These are phyloP conservation scores for Podarcis cretensis DNA, from an alignment of 2,113 vertebrate genomes.

Conservation along the genomic window DNA sequence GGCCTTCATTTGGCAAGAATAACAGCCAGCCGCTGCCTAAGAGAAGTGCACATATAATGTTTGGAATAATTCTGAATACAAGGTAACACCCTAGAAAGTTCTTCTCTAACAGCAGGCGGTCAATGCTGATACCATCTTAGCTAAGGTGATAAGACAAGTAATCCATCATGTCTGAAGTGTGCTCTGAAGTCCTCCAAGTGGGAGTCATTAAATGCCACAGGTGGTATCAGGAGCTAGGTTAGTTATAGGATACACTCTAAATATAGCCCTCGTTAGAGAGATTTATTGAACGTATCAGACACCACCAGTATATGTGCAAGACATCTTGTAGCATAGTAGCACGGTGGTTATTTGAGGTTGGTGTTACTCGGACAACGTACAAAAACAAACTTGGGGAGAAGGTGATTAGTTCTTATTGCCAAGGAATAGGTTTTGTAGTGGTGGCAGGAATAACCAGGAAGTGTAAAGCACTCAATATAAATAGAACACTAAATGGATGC, in stretches of 20 bases:
- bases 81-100: not conserved
- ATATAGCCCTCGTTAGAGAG: slow-evolving; percentile 43
- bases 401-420: not conserved
- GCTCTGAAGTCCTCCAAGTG: slow-evolving; percentile 40
- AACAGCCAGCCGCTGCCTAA: not conserved
- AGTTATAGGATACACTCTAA: slow-evolving; percentile 59
- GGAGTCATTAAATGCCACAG: slow-evolving; percentile 40
- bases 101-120: not conserved
- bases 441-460: not conserved
- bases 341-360: slow-evolving; percentile 17
- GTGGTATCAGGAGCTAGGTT: slow-evolving; percentile 20
- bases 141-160: slow-evolving; percentile 14
- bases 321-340: not conserved
- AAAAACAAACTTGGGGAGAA: slow-evolving; percentile 12
- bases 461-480: not conserved
- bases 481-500: not conserved
- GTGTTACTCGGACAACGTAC: slow-evolving; percentile 3
- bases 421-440: not conserved
- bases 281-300: slow-evolving; percentile 43
- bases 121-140: not conserved
- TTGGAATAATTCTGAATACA: not conserved
- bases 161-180: slow-evolving; percentile 5
- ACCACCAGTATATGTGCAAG: slow-evolving; percentile 5
- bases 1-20: not conserved
- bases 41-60: not conserved